Evolutionary conservation across 2,888 invertebrate species (phyloP).

Genomic region (Erynnis tages): DNA sequence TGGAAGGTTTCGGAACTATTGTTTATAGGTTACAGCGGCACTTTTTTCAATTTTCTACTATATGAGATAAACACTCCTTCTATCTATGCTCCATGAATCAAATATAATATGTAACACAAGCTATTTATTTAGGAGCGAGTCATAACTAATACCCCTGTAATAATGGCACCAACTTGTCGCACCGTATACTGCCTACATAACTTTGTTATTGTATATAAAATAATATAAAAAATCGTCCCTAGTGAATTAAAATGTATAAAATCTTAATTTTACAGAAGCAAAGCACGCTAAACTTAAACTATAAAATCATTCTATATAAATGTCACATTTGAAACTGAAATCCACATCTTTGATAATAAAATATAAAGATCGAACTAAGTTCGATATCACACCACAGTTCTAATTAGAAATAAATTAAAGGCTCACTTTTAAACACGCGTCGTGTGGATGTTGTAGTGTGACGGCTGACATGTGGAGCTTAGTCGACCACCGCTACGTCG

Average conservation of each 20-base stretch:
- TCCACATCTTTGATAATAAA: slow-evolving; percentile 61
- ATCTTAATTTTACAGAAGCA: slow-evolving; percentile 79
- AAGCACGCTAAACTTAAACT: slow-evolving; percentile 81
- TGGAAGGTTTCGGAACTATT: too few species aligned
- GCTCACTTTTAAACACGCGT: slow-evolving; percentile 61
- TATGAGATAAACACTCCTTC: too few species aligned
- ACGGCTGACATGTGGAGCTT: slow-evolving; percentile 38
- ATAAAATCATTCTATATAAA: slow-evolving; percentile 69
- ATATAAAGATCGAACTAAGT: slow-evolving; percentile 71
- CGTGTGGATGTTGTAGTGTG: slow-evolving; percentile 41
- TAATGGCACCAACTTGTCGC: slow-evolving; percentile 82
- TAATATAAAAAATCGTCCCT: slow-evolving; percentile 72
- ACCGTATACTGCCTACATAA: slow-evolving; percentile 81
- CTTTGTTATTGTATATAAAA: slow-evolving; percentile 76
- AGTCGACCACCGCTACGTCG: slow-evolving; percentile 58
- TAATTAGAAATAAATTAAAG: slow-evolving; percentile 75
- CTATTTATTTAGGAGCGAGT: slow-evolving; percentile 51
- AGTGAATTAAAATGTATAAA: slow-evolving; percentile 78
- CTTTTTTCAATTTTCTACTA: too few species aligned
- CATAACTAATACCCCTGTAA: slow-evolving; percentile 79
- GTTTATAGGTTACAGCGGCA: too few species aligned
- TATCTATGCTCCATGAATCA: too few species aligned
- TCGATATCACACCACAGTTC: slow-evolving; percentile 67
- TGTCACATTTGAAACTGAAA: slow-evolving; percentile 68
- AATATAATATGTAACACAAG: slow-evolving; percentile 31